Conservation (phyloP, 1,140 invertebrate species). For the Lysiphlebus fabarum region DNA sequence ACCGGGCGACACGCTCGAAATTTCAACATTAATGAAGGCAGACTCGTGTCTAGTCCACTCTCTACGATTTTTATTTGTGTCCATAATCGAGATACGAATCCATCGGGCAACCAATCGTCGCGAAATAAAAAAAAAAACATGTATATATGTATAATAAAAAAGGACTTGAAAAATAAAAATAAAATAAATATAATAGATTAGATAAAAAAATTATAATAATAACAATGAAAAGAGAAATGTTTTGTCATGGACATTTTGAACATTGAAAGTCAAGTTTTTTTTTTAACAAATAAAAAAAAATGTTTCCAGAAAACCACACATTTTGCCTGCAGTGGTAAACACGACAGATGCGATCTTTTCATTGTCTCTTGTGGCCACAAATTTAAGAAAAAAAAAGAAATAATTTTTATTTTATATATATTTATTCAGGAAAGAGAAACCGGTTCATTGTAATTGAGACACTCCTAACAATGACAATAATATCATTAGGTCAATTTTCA, state of each 20-base stretch:
- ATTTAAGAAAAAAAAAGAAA: neutral
- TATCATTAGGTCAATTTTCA: constrained; percentile 1
- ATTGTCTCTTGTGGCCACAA: neutral
- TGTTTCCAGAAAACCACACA: too few species aligned
- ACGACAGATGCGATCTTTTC: neutral
- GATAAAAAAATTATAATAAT: neutral
- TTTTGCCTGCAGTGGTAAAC: neutral
- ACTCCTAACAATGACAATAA: constrained; percentile 12
- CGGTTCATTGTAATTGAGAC: constrained; percentile 13
- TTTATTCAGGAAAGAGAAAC: constrained; percentile 10
- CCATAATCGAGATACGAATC: constrained; percentile 16
- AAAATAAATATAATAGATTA: neutral
- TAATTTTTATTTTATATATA: constrained; percentile 6
- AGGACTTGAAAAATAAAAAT: too few species aligned
- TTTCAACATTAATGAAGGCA: constrained; percentile 24
- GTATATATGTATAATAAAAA: neutral
- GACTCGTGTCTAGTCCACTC: constrained; percentile 12
- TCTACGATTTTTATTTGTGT: neutral
- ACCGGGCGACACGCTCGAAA: constrained; percentile 26
- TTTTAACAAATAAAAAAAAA: too few species aligned
- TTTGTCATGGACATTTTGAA: neutral
- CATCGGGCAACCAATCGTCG: neutral
- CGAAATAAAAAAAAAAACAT: constrained; percentile 12
- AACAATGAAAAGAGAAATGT: neutral
- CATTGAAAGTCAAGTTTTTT: too few species aligned